Conservation (phyloP, 2,797 vertebrate genomes). For the Paguma larvata region DNA sequence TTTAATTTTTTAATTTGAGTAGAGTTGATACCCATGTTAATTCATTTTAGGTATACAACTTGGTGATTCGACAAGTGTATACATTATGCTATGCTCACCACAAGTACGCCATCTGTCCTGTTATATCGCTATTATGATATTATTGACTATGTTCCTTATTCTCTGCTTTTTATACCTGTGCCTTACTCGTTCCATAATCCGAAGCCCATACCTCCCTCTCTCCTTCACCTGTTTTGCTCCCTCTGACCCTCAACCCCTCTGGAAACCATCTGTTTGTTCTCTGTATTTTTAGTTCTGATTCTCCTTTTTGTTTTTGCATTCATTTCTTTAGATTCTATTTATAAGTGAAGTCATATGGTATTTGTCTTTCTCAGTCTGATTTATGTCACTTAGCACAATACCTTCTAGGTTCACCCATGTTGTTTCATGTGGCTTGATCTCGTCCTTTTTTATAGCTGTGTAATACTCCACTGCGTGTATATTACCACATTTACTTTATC, state of each 20-base stretch:
- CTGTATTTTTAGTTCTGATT: background rate
- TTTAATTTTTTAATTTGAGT: background rate
- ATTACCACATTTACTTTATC: background rate
- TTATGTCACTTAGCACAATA: background rate
- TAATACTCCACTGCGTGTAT: background rate
- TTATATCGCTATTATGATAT: background rate
- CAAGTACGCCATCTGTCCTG: background rate
- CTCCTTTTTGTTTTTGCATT: background rate
- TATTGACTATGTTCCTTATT: background rate
- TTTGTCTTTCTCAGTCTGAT: background rate
- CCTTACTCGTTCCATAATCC: background rate
- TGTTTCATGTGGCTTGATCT: background rate
- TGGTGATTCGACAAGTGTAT: background rate
- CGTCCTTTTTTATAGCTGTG: background rate
- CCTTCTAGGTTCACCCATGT: background rate
- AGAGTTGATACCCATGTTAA: background rate
- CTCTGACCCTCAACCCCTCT: background rate
- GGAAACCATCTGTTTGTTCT: background rate
- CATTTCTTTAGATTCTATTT: background rate
- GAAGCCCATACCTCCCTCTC: background rate
- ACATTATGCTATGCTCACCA: background rate
- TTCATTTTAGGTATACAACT: background rate
- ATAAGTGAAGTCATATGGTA: background rate
- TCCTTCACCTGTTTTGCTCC: background rate
- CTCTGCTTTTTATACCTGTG: background rate